Conservation (phyloP, 2,888 invertebrate species). For the Fragum fragum region DNA sequence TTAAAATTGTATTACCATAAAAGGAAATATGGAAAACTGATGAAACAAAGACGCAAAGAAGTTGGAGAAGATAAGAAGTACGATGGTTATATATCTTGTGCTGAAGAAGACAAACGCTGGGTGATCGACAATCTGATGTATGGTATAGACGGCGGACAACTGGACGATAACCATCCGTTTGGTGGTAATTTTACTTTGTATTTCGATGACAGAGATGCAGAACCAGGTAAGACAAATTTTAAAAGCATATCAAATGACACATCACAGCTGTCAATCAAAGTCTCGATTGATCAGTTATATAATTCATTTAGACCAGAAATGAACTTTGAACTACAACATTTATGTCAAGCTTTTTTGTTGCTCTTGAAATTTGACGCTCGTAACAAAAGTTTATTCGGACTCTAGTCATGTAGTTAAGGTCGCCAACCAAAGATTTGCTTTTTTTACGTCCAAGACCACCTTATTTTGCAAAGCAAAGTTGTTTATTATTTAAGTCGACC, state of each 20-base stretch:
- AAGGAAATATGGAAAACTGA: not conserved
- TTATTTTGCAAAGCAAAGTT: not conserved
- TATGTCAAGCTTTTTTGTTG: too few relatives aligned
- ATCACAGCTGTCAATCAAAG: too few relatives aligned
- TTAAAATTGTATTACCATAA: conserved; percentile 51
- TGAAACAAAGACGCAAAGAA: conserved; percentile 5
- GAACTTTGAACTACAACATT: too few relatives aligned
- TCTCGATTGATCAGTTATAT: too few relatives aligned
- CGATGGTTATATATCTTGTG: conserved; percentile 68
- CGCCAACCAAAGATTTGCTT: not conserved
- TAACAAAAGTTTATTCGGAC: not conserved
- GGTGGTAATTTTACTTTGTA: not conserved
- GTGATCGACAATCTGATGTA: conserved; percentile 65
- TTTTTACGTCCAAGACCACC: not conserved
- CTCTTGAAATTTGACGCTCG: not conserved
- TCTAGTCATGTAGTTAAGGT: too few relatives aligned
- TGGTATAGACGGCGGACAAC: conserved; percentile 65
- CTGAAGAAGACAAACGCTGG: conserved; percentile 71
- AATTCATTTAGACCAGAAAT: too few relatives aligned
- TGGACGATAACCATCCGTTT: conserved; percentile 10
- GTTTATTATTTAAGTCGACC: not conserved
- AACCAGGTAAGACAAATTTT: conserved; percentile 1
- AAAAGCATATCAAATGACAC: not conserved
- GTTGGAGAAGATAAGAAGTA: conserved; percentile 31
- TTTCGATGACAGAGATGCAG: not conserved